Evolutionary conservation across 2,888 invertebrate genomes (phyloP).

Genomic region (Biston betularia): DNA sequence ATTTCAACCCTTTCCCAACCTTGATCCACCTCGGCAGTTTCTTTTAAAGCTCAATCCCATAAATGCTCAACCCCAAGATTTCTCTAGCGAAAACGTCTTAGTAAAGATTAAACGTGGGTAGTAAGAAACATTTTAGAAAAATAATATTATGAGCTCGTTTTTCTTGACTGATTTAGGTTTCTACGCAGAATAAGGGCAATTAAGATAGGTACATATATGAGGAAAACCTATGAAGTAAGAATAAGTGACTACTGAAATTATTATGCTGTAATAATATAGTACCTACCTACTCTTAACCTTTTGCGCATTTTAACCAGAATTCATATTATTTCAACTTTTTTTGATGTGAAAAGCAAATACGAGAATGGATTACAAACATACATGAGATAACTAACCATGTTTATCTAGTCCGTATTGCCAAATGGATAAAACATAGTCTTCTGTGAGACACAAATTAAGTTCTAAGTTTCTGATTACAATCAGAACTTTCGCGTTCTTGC

Average conservation of each 20-base stretch:
- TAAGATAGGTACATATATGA: not conserved
- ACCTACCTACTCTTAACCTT: no score
- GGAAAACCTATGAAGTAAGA: no score
- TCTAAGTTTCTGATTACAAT: conserved; percentile 5
- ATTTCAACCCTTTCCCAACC: conserved; percentile 24
- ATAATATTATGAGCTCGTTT: not conserved
- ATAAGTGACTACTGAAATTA: no score
- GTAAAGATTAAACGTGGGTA: conserved; percentile 14
- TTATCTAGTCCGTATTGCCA: not conserved
- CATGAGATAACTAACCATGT: no score
- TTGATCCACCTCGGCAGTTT: conserved; percentile 17
- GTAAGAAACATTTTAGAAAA: conserved; percentile 4
- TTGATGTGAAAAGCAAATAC: no score
- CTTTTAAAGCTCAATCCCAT: conserved; percentile 33
- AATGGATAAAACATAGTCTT: not conserved
- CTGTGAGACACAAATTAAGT: not conserved
- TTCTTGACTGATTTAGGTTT: not conserved
- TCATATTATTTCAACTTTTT: no score
- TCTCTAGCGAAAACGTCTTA: conserved; percentile 23
- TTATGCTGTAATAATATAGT: no score
- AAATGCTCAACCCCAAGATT: conserved; percentile 29
- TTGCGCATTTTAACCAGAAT: no score
- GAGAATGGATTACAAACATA: no score
- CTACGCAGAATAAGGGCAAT: not conserved
- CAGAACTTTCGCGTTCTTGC: not conserved